phyloP scores from a whole-genome alignment of 2,113 vertebrate species.

The Trichechus manatus region DNA sequence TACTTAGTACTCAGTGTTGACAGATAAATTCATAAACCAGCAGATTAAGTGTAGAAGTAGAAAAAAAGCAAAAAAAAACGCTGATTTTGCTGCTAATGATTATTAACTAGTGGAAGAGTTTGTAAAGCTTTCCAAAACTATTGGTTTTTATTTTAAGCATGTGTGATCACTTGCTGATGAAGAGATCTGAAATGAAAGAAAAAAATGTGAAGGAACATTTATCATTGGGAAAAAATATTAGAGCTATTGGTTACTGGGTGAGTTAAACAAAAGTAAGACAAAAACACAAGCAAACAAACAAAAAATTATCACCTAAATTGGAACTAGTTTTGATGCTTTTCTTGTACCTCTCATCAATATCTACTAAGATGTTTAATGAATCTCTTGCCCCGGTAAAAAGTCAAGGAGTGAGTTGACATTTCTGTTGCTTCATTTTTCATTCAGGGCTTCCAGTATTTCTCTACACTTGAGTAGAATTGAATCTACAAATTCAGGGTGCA shows the following conservation, averaged over 20 bases:
- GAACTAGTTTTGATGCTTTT: neutral
- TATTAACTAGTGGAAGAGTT: neutral
- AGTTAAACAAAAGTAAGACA: conserved; percentile 21
- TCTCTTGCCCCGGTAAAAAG: neutral
- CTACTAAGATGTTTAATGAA: neutral
- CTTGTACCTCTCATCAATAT: neutral
- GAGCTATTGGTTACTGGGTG: neutral
- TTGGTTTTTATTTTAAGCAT: neutral
- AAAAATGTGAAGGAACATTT: neutral
- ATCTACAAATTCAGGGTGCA: neutral
- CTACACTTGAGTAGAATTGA: neutral
- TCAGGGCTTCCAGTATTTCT: neutral
- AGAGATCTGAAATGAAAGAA: conserved; percentile 18
- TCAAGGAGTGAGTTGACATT: neutral
- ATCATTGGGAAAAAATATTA: conserved; percentile 37
- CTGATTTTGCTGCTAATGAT: neutral
- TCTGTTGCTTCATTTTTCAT: neutral
- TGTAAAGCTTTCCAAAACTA: neutral
- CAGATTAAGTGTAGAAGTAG: neutral
- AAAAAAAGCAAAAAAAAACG: neutral
- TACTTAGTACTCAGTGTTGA: neutral
- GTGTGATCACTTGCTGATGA: conserved; percentile 30
- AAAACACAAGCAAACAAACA: neutral
- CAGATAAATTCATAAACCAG: conserved; percentile 21
- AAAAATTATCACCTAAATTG: neutral